These are phyloP conservation scores for Oikopleura dioica DNA, from an alignment of 23 tunicate species.

Conservation along the genomic window DNA sequence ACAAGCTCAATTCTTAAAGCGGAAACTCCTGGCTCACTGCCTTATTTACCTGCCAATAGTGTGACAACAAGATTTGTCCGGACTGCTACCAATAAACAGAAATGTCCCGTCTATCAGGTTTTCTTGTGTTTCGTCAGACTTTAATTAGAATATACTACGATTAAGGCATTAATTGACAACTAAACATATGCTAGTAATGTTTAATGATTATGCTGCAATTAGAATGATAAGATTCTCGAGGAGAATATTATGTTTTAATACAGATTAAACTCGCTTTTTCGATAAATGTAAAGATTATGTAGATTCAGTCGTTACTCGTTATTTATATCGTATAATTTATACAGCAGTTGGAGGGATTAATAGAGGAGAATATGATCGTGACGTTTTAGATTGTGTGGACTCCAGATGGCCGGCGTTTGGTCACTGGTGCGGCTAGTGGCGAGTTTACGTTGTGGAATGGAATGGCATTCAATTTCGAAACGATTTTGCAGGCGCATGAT, in stretches of 20 bases:
- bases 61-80: conserved; percentile 81
- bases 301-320: too few species aligned
- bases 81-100: conserved; percentile 89
- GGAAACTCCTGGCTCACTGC: conserved; percentile 52
- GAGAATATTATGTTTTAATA: too few species aligned
- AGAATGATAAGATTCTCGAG: too few species aligned
- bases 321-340: too few species aligned
- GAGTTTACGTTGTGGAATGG: conserved; percentile 99
- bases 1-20: conserved; percentile 36
- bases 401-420: conserved; percentile 87
- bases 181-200: too few species aligned
- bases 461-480: conserved; percentile 91
- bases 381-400: conserved; percentile 92
- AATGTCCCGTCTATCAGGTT: conserved; percentile 96
- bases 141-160: neutral
- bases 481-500: conserved; percentile 96
- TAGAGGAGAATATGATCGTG: too few species aligned
- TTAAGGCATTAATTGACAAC: neutral
- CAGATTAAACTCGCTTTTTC: too few species aligned
- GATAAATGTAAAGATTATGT: too few species aligned
- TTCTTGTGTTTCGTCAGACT: neutral
- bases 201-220: too few species aligned
- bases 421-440: conserved; percentile 90
- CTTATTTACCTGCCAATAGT: conserved; percentile 40
- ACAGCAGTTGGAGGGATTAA: too few species aligned